Evolutionary conservation across 2,888 invertebrate genomes (phyloP).

Genomic region (Agrochola macilenta): DNA sequence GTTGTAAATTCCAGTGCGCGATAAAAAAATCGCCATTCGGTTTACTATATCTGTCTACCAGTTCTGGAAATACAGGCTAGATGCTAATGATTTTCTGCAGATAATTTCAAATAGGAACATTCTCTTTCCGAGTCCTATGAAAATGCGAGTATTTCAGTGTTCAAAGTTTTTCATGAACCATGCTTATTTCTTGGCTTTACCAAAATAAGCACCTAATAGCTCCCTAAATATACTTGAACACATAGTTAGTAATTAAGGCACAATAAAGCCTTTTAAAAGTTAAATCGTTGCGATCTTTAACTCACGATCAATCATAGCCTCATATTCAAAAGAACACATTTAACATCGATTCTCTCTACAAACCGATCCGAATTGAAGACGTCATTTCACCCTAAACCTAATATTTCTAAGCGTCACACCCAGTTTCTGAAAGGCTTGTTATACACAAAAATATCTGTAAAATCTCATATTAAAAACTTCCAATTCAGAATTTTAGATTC

Average conservation of each 20-base stretch:
- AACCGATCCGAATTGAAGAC: conserved; percentile 29
- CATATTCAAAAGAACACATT: conserved; percentile 47
- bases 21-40: too few species aligned
- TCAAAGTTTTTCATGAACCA: background rate
- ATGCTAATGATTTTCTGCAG: background rate
- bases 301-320: conserved; percentile 59
- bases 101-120: conserved; percentile 8
- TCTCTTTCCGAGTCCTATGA: background rate
- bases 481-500: background rate
- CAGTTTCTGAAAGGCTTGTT: background rate
- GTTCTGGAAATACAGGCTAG: too few species aligned
- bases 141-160: background rate
- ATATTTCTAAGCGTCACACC: conserved; percentile 7
- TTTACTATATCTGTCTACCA: background rate
- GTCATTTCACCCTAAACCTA: conserved; percentile 18
- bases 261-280: conserved; percentile 33
- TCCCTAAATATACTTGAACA: conserved; percentile 54
- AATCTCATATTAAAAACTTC: background rate
- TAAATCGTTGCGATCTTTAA: background rate
- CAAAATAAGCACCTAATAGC: conserved; percentile 7
- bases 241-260: conserved; percentile 51
- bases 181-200: background rate
- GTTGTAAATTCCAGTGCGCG: too few species aligned
- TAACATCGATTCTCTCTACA: conserved; percentile 56
- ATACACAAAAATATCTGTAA: background rate